Evolutionary conservation across 2,888 invertebrate species (phyloP), one percentile per base, ranked within the genome.

Genomic region (Drosophila emarginata): DNA sequence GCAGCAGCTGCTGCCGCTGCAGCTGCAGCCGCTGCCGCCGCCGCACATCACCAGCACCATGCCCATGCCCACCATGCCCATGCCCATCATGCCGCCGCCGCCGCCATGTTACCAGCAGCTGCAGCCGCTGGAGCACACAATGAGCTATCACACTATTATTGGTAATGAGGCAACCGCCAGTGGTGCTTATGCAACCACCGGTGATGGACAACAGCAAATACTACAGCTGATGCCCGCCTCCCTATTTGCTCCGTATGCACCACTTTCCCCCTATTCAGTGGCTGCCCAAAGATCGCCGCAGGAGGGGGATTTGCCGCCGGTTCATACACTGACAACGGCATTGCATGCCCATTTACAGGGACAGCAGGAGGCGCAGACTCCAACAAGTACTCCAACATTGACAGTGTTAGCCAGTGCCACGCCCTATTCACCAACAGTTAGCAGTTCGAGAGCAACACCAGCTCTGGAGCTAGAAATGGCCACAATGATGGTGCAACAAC

Each of bases 141-240:
- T 88, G 91, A 92, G 78, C 93, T 94, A 92, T 94, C 95, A 93
- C 95, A 96, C 94, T 96, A 95, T 94, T 96, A 96, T 94, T 96
- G 96, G 96, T 96, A 95, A 94, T 93, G 75, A 58, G 5, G 64
- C 58, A 7, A 39, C 6, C n/a, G 45, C 15, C 50, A 92, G 40
- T 2, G n/a, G 39, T 12, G 37, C 45, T 5, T 36, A 70, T 62
- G 28, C 64, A 60, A 5, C 7, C 56, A 28, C 63, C 39, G 60
- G 93, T 92, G 32, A 54, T 54, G 54, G 54, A 1, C 51, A 45
- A 45, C 45, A 45, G 0, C 90, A 90, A 50, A 74, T 90, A 11
- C 54, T 91, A n/a, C 90, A 91, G 45, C 66, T 91, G 7, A 77
- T 90, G 67, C 77, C 94, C 0, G 64, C 79, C 45, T 72, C 87